Base-by-base conservation (phyloP, 2,113 vertebrate species). In the Perccottus glenii region DNA sequence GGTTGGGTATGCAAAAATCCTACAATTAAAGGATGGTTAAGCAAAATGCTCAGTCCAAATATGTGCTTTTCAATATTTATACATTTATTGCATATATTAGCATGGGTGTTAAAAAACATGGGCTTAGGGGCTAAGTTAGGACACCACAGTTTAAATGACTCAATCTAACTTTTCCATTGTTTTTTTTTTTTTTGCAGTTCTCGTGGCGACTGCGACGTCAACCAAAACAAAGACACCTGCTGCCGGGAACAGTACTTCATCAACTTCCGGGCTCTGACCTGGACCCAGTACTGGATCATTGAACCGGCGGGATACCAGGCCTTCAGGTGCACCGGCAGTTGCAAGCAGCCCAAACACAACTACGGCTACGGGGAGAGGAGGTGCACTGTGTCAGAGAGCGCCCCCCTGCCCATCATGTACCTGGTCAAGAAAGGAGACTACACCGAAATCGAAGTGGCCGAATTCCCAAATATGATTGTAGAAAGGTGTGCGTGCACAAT, bases 401-500 rank as follows among this genome's bases (percentile, higher is more conserved):
- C 95, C 3, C 91, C 96, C 0, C 78, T 97, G 14, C 96, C 96
- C 33, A 78, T 97, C 87, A 96, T 97, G 91, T 97, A 96, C 89
- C 92, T 97, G 32, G 89, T 94, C 66, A 93, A 91, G 82, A 95
- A 94, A 46, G 96, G 94, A 5, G 95, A 97, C 80, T 94, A 91
- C 89, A 96, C 96, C 0, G 94, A 96, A 79, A 95, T 97, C 0
- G 94, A 97, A 75, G 96, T 94, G 11, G 94, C 95, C 0, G 96
- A 97, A 49, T 94, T 97, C 60, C 94, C 96, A 9, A 93, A 93
- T 35, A 97, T 97, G 95, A 82, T 97, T 0, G 78, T 94, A 0
- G 94, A 97, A 71, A 90, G 90, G 42, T 97, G 96, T 32, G 86
- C 93, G 32, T 97, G 96, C 12, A 38, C 91, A 0, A 80, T 91